Percentiles rank a stretch among this genome's conserved stretches.
These are phyloP conservation scores for Drosophila carrolli DNA, from an alignment of 1,140 invertebrate species.

Conservation along the genomic window DNA sequence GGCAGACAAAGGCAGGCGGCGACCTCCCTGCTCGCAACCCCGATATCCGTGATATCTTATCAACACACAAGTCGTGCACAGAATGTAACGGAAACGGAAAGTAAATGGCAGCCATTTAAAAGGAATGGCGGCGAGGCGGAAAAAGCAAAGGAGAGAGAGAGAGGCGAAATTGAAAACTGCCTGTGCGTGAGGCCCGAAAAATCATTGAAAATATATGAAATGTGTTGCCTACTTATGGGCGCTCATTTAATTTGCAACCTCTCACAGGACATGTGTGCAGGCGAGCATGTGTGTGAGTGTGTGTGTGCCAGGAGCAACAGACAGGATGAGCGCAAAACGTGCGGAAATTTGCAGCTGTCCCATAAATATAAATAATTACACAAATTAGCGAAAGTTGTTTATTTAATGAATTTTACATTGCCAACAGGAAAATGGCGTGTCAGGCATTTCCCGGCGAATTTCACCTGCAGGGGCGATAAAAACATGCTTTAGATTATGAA, in stretches of 20 bases:
- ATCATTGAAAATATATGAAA: slow-evolving; percentile 47
- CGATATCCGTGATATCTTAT: slow-evolving; percentile 67
- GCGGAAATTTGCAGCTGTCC: slow-evolving; percentile 64
- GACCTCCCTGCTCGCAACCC: slow-evolving; percentile 16
- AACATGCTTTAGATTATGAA: slow-evolving; percentile 14
- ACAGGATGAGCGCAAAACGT: slow-evolving; percentile 43
- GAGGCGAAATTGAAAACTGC: slow-evolving; percentile 7
- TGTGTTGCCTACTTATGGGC: slow-evolving; percentile 58
- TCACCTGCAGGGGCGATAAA: slow-evolving; percentile 10
- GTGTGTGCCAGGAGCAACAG: slow-evolving; percentile 26
- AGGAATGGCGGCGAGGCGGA: slow-evolving; percentile 4
- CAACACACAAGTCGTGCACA: slow-evolving; percentile 71
- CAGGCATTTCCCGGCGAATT: slow-evolving; percentile 25
- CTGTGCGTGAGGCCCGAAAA: slow-evolving; percentile 20
- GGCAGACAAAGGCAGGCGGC: slow-evolving; percentile 28
- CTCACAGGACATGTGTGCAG: slow-evolving; percentile 12
- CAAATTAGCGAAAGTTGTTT: slow-evolving; percentile 76
- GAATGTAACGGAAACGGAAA: slow-evolving; percentile 80
- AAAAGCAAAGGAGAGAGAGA: neutral
- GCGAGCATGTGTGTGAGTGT: neutral
- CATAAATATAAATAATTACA: slow-evolving; percentile 77
- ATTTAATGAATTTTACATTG: slow-evolving; percentile 72
- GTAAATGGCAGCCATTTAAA: slow-evolving; percentile 71
- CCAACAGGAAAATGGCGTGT: slow-evolving; percentile 52
- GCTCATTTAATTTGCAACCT: slow-evolving; percentile 51